Evolutionary conservation across 2,888 invertebrate genomes (phyloP).

Genomic region (Heteromurus nitidus): DNA sequence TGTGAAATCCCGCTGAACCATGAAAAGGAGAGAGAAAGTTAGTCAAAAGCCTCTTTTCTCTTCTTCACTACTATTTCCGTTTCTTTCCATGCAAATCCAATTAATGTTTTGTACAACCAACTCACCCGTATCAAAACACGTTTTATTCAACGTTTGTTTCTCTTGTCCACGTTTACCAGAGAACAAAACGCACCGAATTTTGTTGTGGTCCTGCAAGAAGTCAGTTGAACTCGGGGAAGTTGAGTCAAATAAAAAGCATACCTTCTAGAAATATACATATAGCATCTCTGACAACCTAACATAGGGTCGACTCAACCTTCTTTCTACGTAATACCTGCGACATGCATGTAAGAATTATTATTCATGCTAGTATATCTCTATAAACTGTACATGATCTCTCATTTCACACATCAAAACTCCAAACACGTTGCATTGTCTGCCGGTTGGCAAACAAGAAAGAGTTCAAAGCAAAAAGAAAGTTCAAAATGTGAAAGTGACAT

Average conservation of each 20-base stretch:
- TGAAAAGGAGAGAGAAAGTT: slow-evolving; percentile 55
- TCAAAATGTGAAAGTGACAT: slow-evolving; percentile 15
- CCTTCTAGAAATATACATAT: not conserved
- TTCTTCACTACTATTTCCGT: slow-evolving; percentile 28
- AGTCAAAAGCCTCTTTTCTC: slow-evolving; percentile 32
- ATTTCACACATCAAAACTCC: not conserved
- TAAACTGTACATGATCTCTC: not conserved
- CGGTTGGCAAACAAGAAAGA: not conserved
- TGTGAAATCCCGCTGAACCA: slow-evolving; percentile 50
- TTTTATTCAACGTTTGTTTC: slow-evolving; percentile 40
- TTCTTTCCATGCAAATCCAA: slow-evolving; percentile 58
- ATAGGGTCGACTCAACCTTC: not conserved
- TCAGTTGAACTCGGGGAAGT: no score
- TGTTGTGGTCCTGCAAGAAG: slow-evolving; percentile 5
- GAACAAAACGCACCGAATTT: not conserved
- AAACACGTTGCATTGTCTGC: slow-evolving; percentile 1
- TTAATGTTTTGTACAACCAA: slow-evolving; percentile 39
- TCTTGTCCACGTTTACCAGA: slow-evolving; percentile 5
- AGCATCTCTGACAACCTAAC: not conserved
- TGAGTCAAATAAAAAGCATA: no score
- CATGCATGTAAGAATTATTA: not conserved
- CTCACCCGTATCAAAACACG: slow-evolving; percentile 55
- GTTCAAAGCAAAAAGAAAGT: slow-evolving; percentile 2
- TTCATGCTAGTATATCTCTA: not conserved
- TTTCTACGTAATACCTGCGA: not conserved